phyloP scores from a whole-genome alignment of 2,113 vertebrate genomes.

The Lagopus leucura region DNA sequence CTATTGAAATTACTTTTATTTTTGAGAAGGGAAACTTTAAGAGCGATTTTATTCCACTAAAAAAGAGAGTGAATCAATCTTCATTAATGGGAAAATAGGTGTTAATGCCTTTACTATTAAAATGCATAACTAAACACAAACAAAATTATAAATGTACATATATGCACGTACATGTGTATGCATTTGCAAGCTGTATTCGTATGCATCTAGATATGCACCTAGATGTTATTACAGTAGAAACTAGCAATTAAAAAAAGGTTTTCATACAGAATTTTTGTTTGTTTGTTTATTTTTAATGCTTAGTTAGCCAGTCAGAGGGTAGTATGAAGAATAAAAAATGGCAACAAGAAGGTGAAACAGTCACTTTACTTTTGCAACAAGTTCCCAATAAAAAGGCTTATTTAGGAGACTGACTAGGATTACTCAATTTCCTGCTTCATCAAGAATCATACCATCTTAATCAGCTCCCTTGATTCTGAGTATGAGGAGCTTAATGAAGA shows the following conservation, averaged over 20 bases:
- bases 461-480: conserved; percentile 6
- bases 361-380: background rate
- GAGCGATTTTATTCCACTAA: background rate
- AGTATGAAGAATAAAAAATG: background rate
- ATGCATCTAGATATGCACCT: background rate
- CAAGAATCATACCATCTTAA: conserved; percentile 17
- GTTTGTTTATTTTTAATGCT: background rate
- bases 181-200: background rate
- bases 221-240: background rate
- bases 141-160: too few relatives aligned
- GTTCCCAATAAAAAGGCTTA: background rate
- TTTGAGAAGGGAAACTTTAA: background rate
- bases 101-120: background rate
- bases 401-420: conserved; percentile 19
- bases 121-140: background rate
- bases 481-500: conserved; percentile 55
- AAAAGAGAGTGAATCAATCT: background rate
- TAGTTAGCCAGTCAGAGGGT: too few relatives aligned
- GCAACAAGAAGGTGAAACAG: background rate
- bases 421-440: conserved; percentile 60
- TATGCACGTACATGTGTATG: background rate
- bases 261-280: background rate
- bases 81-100: background rate
- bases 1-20: background rate
- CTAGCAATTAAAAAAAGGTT: background rate